phyloP scores from a whole-genome alignment of 1,140 invertebrate species.

The Anastrepha obliqua region DNA sequence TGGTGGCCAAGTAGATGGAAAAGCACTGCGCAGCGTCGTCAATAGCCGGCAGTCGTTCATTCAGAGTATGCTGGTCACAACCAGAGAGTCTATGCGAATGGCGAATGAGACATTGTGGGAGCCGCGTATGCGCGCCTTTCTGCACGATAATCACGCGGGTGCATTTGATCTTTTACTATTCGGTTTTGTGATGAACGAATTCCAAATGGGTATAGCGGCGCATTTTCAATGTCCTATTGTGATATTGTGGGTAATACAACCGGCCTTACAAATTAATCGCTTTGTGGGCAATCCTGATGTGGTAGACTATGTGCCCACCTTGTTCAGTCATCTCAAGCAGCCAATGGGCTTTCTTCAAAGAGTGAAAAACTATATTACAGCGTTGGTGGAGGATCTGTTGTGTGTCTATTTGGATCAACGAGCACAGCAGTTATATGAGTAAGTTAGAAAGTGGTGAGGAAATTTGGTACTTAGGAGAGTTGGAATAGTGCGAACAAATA shows the following conservation, averaged over 20 bases:
- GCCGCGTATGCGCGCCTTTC: constrained; percentile 36
- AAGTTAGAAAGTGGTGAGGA: not conserved
- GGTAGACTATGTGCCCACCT: constrained; percentile 53
- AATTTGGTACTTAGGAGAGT: too few relatives aligned
- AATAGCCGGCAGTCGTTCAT: not conserved
- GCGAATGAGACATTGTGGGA: constrained; percentile 46
- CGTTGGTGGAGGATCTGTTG: not conserved
- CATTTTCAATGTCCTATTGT: constrained; percentile 60
- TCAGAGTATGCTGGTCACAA: not conserved
- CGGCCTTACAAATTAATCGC: constrained; percentile 7
- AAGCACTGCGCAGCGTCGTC: not conserved
- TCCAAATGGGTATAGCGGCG: constrained; percentile 56
- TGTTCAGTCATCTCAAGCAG: constrained; percentile 40
- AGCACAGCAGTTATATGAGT: not conserved
- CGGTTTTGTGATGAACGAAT: constrained; percentile 58
- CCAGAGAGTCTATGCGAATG: not conserved
- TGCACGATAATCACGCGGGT: constrained; percentile 50
- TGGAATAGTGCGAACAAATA: too few relatives aligned
- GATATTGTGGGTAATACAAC: constrained; percentile 32
- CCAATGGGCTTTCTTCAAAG: constrained; percentile 15
- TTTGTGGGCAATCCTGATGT: constrained; percentile 56
- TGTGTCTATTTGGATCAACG: not conserved
- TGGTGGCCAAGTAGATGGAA: not conserved
- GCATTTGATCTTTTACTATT: constrained; percentile 59
- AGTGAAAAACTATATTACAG: not conserved